Percentiles rank a stretch among this genome's conserved stretches.
These are phyloP conservation scores for Siphlonurus alternatus DNA, from an alignment of 2,888 invertebrate species.

Conservation along the genomic window DNA sequence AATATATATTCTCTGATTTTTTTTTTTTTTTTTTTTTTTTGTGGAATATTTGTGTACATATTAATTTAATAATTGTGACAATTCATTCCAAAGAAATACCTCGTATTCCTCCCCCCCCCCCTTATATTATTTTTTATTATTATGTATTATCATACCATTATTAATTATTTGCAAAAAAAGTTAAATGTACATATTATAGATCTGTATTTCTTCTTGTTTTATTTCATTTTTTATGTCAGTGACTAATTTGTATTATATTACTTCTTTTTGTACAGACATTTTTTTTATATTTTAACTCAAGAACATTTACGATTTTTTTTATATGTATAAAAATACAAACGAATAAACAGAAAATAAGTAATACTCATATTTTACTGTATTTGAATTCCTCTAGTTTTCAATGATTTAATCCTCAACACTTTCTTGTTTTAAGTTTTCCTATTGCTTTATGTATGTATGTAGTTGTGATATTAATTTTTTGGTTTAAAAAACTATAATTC, in stretches of 20 bases:
- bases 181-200: neutral
- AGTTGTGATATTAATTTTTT: too few species aligned
- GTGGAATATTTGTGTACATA: neutral
- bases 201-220: neutral
- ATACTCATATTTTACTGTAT: neutral
- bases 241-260: neutral
- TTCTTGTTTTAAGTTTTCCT: too few species aligned
- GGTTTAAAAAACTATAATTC: too few species aligned
- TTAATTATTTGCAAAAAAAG: too few species aligned
- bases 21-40: neutral
- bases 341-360: neutral
- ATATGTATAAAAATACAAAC: neutral
- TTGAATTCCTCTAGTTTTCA: neutral
- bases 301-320: neutral
- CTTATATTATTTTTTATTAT: too few species aligned
- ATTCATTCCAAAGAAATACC: neutral
- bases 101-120: too few species aligned
- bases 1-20: too few species aligned
- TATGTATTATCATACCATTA: too few species aligned
- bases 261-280: neutral
- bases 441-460: too few species aligned
- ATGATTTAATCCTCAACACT: neutral
- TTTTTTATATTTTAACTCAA: neutral
- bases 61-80: neutral
- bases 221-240: neutral